These are phyloP conservation scores for Sialis lutaria DNA, from an alignment of 2,888 invertebrate species.

Conservation along the genomic window DNA sequence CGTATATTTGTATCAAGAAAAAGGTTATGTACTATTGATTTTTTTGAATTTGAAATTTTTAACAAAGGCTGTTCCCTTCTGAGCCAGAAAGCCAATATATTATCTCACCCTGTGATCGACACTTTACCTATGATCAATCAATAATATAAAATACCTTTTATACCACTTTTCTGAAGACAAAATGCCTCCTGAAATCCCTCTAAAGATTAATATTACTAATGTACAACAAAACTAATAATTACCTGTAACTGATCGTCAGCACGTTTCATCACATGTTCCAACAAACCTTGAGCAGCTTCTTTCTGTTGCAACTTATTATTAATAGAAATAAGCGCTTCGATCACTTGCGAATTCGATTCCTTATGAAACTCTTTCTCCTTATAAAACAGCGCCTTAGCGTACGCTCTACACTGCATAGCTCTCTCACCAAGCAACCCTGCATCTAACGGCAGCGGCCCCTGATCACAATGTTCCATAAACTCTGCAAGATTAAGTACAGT, in stretches of 20 bases:
- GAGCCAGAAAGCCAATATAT: too few species aligned
- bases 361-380: conserved; percentile 88
- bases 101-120: too few species aligned
- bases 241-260: conserved; percentile 41
- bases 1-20: too few species aligned
- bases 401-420: conserved; percentile 84
- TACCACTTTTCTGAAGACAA: too few species aligned
- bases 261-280: conserved; percentile 78
- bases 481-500: conserved; percentile 94
- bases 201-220: too few species aligned
- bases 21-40: too few species aligned
- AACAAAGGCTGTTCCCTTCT: too few species aligned
- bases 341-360: conserved; percentile 66
- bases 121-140: too few species aligned
- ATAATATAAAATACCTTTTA: too few species aligned
- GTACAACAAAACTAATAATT: neutral
- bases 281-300: conserved; percentile 87
- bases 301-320: conserved; percentile 98
- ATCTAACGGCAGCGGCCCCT: conserved; percentile 82
- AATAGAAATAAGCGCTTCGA: conserved; percentile 87
- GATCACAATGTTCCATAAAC: conserved; percentile 99
- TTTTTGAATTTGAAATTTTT: too few species aligned
- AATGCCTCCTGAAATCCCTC: too few species aligned
- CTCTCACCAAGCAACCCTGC: conserved; percentile 75
- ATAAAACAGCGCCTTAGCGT: conserved; percentile 72